These are phyloP conservation scores for Ephialtes manifestator DNA, from an alignment of 2,888 invertebrate species.

Conservation along the genomic window DNA sequence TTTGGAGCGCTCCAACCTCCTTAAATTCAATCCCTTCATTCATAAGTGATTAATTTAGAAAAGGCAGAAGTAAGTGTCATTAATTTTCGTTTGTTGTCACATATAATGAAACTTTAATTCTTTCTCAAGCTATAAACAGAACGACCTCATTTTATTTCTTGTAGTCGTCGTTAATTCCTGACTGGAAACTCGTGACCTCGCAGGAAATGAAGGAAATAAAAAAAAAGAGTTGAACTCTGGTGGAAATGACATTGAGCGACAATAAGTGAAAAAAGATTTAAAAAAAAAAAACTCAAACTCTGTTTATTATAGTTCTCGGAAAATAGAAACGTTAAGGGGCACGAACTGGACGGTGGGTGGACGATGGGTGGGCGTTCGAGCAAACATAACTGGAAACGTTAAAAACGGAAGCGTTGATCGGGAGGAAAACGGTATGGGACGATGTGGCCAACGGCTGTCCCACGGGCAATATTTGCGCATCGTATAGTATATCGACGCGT, in stretches of 20 bases:
- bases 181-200: neutral
- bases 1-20: too few relatives aligned
- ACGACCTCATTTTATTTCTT: neutral
- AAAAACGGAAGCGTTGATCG: constrained; percentile 53
- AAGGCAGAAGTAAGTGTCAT: too few relatives aligned
- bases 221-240: neutral
- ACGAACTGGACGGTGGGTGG: neutral
- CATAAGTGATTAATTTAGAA: too few relatives aligned
- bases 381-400: constrained; percentile 49
- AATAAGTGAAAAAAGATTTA: constrained; percentile 3
- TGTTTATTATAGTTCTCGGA: constrained; percentile 11
- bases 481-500: constrained; percentile 16
- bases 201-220: neutral
- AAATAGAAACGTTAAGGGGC: neutral
- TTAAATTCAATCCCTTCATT: too few relatives aligned
- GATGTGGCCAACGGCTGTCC: constrained; percentile 7
- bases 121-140: neutral
- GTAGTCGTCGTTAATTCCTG: neutral
- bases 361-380: constrained; percentile 10
- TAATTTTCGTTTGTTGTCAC: too few relatives aligned
- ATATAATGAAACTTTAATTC: too few relatives aligned
- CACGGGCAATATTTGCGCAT: constrained; percentile 56
- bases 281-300: neutral
- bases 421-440: constrained; percentile 13
- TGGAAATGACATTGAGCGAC: neutral